phyloP scores from a whole-genome alignment of 2,888 invertebrate genomes.

The Pristionchus arcanus region DNA sequence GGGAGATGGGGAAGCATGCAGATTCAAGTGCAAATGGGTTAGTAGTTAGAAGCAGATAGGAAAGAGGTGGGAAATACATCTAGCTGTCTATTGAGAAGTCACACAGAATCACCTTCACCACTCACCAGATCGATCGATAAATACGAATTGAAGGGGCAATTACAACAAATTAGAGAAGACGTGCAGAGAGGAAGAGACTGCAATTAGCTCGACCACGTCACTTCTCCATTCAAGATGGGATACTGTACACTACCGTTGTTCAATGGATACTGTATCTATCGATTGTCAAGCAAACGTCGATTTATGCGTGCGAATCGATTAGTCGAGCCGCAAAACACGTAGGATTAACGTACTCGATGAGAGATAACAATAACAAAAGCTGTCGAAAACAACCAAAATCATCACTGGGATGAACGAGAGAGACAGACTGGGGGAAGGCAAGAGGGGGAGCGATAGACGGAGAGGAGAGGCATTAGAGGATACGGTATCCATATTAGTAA shows the following conservation, averaged over 20 bases:
- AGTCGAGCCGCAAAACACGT: conserved; percentile 31
- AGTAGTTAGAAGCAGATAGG: conserved; percentile 35
- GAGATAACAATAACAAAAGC: conserved; percentile 31
- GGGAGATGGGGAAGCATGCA: background rate
- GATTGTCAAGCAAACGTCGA: background rate
- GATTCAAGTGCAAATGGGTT: background rate
- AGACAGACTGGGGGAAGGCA: background rate
- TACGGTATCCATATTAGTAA: background rate
- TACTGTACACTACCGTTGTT: background rate
- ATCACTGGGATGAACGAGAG: background rate
- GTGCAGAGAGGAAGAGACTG: conserved; percentile 32
- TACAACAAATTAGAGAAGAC: conserved; percentile 47
- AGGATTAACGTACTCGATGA: background rate
- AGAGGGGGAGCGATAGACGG: background rate
- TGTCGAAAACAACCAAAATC: conserved; percentile 39
- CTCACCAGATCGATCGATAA: conserved; percentile 48
- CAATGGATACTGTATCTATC: background rate
- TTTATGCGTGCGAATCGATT: conserved; percentile 27
- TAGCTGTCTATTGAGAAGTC: background rate
- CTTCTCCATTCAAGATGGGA: background rate
- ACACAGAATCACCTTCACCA: conserved; percentile 17
- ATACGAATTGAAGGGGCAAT: background rate
- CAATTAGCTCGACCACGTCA: conserved; percentile 39
- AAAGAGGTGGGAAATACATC: background rate
- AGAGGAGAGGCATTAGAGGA: conserved; percentile 32